Conservation (phyloP, 2,797 vertebrate genomes). For the Agapornis canus region DNA sequence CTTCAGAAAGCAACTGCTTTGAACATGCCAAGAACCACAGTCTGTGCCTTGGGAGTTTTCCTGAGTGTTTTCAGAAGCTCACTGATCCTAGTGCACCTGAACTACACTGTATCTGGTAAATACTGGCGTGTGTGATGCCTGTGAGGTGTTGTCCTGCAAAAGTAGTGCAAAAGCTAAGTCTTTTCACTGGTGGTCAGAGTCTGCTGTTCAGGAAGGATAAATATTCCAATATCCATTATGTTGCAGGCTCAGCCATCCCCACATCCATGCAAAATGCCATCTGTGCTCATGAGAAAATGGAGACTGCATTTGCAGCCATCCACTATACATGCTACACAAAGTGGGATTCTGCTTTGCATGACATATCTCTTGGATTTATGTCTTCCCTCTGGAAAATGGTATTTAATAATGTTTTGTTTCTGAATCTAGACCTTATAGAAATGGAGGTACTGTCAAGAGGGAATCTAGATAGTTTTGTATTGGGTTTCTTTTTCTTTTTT, state of each 20-base stretch:
- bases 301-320: not conserved
- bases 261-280: not conserved
- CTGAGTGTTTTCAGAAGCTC: not conserved
- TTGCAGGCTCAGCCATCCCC: not conserved
- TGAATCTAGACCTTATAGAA: not conserved
- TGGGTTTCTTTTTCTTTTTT: not conserved
- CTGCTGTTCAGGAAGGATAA: not conserved
- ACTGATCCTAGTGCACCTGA: not conserved
- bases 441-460: not conserved
- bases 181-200: not conserved
- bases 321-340: not conserved
- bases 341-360: not conserved
- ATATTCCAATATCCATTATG: not conserved
- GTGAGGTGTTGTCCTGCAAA: not conserved
- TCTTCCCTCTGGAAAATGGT: not conserved
- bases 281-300: not conserved
- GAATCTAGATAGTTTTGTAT: not conserved
- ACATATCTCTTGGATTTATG: not conserved
- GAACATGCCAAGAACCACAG: not conserved
- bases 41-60: not conserved
- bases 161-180: not conserved
- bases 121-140: not conserved
- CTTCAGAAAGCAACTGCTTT: not conserved
- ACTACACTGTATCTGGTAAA: accelerated
- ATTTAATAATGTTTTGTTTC: not conserved